Evolutionary conservation across 1,140 invertebrate genomes (phyloP), one percentile per base, ranked within the genome.

Genomic region (Diuraphis noxia): DNA sequence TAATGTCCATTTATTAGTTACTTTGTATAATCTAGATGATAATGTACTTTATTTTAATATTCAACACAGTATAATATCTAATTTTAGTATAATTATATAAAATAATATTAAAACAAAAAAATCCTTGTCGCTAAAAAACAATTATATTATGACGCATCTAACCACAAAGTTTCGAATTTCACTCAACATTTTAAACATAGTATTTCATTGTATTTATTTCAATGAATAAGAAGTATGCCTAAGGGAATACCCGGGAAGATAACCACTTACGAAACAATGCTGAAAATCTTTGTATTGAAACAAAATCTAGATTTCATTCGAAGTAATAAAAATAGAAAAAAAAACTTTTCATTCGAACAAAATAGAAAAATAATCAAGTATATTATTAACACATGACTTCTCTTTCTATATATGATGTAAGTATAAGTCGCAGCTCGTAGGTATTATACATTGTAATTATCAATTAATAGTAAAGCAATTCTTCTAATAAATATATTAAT

Each of bases 141-240:
- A n/a, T n/a, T n/a, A n/a, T 72, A 34, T 5, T n/a, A 17, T 72
- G n/a, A n/a, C n/a, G 2, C 7, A 56, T 56, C 52, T 56, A 56
- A 56, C 2, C 30, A 56, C 56, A 2, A n/a, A 5, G 30, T 72
- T n/a, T 72, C 34, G 46, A 17, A 72, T 72, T 72, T 72, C 34
- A 72, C 56, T 72, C 30, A 72, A 72, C 56, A n/a, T 72, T 5
- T 72, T 72, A n/a, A 72, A 72, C 56, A 72, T 72, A 13, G 56
- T n/a, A 72, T 72, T 72, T 72, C 13, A 72, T 72, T 72, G n/a
- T 72, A 72, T 72, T 72, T 72, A 72, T 72, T 72, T 72, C 56
- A 72, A 72, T 72, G 56, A 72, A 72, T 72, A 72, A 72, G 30
- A 72, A 72, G 30, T n/a, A n/a, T 72, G 56, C 56, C 56, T 72